These are phyloP conservation scores for Sminthurides aquaticus DNA, from an alignment of 2,888 invertebrate species.

Conservation along the genomic window DNA sequence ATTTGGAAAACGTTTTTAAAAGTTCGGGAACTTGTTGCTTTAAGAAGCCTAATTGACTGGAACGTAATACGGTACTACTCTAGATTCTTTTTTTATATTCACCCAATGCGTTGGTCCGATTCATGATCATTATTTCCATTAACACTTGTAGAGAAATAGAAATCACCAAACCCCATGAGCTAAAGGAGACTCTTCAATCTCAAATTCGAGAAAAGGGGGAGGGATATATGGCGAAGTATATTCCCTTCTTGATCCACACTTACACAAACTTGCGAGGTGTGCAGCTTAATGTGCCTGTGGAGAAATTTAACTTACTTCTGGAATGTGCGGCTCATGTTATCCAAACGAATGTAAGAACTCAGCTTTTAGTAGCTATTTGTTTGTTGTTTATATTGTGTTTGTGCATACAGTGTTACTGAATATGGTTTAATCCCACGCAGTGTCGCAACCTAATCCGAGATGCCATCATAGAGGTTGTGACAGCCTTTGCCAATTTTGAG, in stretches of 20 bases:
- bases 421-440: neutral
- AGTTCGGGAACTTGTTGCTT: constrained; percentile 30
- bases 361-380: no score
- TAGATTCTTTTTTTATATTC: constrained; percentile 9
- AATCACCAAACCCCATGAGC: constrained; percentile 32
- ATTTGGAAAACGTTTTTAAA: constrained; percentile 34
- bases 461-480: constrained; percentile 22
- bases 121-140: neutral
- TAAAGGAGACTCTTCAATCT: constrained; percentile 30
- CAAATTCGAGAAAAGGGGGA: constrained; percentile 35
- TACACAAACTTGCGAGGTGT: constrained; percentile 25
- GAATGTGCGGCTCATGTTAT: constrained; percentile 37
- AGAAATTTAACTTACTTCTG: constrained; percentile 26
- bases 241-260: constrained; percentile 27
- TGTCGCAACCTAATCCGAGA: constrained; percentile 12
- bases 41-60: constrained; percentile 29
- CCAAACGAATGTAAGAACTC: constrained; percentile 30
- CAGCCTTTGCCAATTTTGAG: constrained; percentile 33
- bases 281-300: constrained; percentile 7
- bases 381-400: no score
- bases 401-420: no score
- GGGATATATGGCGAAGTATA: constrained; percentile 29
- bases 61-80: constrained; percentile 29
- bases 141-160: constrained; percentile 14
- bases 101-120: neutral